These are phyloP conservation scores for Phylloscopus collybita DNA, from an alignment of 2,797 vertebrate species.

Conservation along the genomic window DNA sequence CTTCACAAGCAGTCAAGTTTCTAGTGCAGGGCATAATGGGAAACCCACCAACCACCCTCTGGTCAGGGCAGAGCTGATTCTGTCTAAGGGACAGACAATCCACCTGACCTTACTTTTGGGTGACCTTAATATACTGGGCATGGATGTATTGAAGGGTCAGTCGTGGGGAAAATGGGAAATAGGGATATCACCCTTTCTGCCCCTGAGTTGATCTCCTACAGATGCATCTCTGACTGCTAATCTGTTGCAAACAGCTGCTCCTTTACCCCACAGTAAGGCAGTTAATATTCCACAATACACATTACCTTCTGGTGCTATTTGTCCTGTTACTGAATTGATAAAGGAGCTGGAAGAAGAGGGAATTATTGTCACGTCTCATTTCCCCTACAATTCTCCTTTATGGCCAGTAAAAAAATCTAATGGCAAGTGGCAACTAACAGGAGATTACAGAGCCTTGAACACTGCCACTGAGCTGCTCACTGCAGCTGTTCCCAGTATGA, in stretches of 20 bases:
- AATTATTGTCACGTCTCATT: conserved; percentile 1
- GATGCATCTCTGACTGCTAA: not conserved
- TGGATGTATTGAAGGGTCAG: not conserved
- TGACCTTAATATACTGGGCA: not conserved
- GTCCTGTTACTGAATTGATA: conserved; percentile 32
- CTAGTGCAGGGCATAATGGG: not conserved
- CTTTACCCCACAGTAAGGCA: not conserved
- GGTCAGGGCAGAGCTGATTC: not conserved
- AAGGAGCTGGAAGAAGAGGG: not conserved
- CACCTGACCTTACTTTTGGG: not conserved
- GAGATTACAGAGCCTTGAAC: conserved; percentile 19
- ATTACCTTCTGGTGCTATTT: conserved; percentile 19
- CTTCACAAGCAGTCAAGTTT: not conserved
- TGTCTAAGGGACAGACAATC: not conserved
- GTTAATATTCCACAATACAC: conserved; percentile 24
- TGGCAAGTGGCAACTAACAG: conserved; percentile 15
- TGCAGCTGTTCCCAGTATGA: conserved; percentile 8
- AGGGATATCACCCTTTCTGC: not conserved
- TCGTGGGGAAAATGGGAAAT: not conserved
- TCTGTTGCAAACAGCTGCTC: conserved; percentile 33
- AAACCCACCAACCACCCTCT: not conserved
- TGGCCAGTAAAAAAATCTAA: conserved; percentile 14
- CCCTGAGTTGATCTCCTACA: not conserved
- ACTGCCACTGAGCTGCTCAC: not conserved
- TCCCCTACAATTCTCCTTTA: conserved; percentile 24